Evolutionary conservation across 2,113 vertebrate species (phyloP), one percentile per base, ranked within the genome.

Genomic region (Crotalus horridus): DNA sequence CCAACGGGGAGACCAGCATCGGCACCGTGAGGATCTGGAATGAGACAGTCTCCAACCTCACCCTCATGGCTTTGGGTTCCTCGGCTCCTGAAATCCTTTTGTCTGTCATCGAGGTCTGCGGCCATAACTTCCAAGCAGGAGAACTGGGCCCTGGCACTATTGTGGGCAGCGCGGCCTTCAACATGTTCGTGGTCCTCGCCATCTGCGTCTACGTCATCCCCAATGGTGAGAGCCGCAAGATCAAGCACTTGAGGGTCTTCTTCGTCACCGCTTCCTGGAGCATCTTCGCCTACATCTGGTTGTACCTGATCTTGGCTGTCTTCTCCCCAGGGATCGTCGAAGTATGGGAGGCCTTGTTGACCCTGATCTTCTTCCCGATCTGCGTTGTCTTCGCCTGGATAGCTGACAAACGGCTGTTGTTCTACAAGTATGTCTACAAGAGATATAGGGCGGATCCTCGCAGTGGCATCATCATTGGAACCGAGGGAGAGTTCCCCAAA

Each of bases 201-300:
- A 96, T 99, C n/a, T 99, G 99, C 13, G 97, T 99, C 54, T 99
- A 99, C 87, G 98, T 98, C 92, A 98, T 99, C 96, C 99, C 99
- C 0, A 96, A 97, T 0, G 98, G 98, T 0, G 98, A 99, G 96
- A 96, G 97, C 87, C 98, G 99, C 3, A 98, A 98, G 94, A 99
- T 99, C 97, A 99, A 99, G n/a, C 99, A 99, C 96, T 96, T 99
- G 51, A 39, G 99, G 0, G 99, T 99, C 87, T 99, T 99, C 97
- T 99, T 99, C 48, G 99, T 99, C 97, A 99, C 99, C 0, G 98
- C 99, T 56, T 98, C 99, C 0, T 99, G 99, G 99, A 99, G 99
- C 95, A 99, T 99, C 97, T 99, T 99, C 20, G 99, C 99, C 92
- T 99, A 99, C 93, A 98, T 99, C 90, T 99, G 99, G 99, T 98